phyloP scores from a whole-genome alignment of 2,797 vertebrate genomes.

The Myoxocephalus aenaeus region DNA sequence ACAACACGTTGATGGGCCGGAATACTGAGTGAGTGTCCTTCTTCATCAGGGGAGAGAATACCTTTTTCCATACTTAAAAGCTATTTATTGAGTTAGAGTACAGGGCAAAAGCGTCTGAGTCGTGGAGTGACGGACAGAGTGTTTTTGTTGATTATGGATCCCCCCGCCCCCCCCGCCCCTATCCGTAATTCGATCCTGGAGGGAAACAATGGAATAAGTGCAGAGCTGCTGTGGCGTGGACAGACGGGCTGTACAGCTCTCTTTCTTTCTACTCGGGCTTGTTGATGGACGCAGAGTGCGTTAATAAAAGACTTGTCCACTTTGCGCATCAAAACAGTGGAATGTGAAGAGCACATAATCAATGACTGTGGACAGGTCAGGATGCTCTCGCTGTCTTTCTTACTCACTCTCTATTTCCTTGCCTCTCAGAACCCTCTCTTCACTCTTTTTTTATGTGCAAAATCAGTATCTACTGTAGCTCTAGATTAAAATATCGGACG shows the following conservation, averaged over 20 bases:
- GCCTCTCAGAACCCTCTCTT: conserved; percentile 32
- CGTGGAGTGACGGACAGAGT: conserved; percentile 80
- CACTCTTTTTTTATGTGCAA: conserved; percentile 19
- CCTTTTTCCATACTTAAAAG: conserved; percentile 86
- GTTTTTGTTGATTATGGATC: conserved; percentile 85
- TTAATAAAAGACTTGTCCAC: conserved; percentile 86
- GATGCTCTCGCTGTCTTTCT: conserved; percentile 57
- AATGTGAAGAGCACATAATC: conserved; percentile 81
- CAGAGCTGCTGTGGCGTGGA: conserved; percentile 66
- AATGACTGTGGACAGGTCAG: conserved; percentile 77
- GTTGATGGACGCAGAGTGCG: conserved; percentile 86
- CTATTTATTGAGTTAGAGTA: conserved; percentile 87
- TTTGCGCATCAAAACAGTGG: conserved; percentile 84
- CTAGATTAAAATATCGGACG: conserved; percentile 24
- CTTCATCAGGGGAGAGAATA: conserved; percentile 79
- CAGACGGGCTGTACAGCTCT: conserved; percentile 64
- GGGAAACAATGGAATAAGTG: conserved; percentile 81
- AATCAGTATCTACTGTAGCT: conserved; percentile 34
- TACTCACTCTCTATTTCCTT: conserved; percentile 16
- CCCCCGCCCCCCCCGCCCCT: conserved; percentile 58
- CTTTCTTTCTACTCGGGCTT: conserved; percentile 64
- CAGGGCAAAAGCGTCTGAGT: conserved; percentile 81
- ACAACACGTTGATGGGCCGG: conserved; percentile 67
- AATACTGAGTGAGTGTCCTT: conserved; percentile 77
- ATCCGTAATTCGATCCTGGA: conserved; percentile 83